phyloP scores from a whole-genome alignment of 2,888 invertebrate species.

The Agriopis aurantiaria region DNA sequence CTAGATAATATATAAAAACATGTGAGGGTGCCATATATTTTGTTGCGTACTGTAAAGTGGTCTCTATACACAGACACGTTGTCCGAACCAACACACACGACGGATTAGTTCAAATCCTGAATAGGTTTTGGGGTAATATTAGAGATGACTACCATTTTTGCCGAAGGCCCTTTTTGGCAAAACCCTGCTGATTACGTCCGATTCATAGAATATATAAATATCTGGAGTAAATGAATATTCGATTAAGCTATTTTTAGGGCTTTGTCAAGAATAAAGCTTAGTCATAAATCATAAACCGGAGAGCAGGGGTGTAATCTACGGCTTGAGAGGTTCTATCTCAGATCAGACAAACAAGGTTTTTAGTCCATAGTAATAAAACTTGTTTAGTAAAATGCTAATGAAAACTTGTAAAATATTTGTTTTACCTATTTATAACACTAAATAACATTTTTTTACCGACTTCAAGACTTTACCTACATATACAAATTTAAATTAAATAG shows the following conservation, averaged over 20 bases:
- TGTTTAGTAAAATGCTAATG: too few species aligned
- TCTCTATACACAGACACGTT: slow-evolving; percentile 43
- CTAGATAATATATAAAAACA: too few species aligned
- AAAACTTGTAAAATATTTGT: too few species aligned
- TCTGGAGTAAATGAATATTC: slow-evolving; percentile 18
- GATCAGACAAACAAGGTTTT: background rate
- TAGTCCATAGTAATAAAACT: too few species aligned
- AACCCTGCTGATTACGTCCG: slow-evolving; percentile 19
- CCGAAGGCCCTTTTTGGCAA: slow-evolving; percentile 18
- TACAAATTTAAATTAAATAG: too few species aligned
- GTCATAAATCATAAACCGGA: background rate
- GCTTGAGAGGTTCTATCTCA: background rate
- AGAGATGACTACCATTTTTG: slow-evolving; percentile 32
- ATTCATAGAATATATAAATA: slow-evolving; percentile 21
- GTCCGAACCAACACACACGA: slow-evolving; percentile 37
- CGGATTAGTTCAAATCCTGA: slow-evolving; percentile 44
- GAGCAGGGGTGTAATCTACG: background rate
- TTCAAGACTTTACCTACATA: too few species aligned
- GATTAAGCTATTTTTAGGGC: slow-evolving; percentile 11
- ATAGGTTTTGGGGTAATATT: slow-evolving; percentile 37
- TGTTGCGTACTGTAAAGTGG: slow-evolving; percentile 43
- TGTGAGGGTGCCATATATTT: background rate
- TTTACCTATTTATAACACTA: too few species aligned
- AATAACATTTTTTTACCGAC: too few species aligned
- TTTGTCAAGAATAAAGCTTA: background rate